Conservation (phyloP, 2,797 vertebrate genomes). For the Darevskia mixta region DNA sequence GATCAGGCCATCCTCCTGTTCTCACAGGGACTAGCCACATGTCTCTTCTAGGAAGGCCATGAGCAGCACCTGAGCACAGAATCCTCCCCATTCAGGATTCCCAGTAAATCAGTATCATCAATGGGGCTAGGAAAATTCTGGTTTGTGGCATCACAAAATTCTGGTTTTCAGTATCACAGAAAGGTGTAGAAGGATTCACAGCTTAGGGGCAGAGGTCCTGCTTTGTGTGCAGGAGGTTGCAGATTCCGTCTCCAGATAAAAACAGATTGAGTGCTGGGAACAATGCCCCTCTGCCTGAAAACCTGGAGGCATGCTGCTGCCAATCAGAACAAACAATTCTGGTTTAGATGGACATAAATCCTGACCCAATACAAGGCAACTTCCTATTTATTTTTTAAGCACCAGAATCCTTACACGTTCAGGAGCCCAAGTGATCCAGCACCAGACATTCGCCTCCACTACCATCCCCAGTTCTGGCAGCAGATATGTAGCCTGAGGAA, state of each 20-base stretch:
- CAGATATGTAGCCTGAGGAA: background rate
- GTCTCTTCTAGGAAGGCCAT: too few relatives aligned
- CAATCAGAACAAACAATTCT: background rate
- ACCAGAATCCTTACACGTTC: background rate
- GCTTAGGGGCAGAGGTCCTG: too few relatives aligned
- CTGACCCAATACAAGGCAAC: too few relatives aligned
- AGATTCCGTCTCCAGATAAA: rapidly evolving
- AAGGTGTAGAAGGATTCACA: background rate
- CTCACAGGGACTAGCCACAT: too few relatives aligned
- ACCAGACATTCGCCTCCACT: background rate
- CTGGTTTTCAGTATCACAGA: too few relatives aligned
- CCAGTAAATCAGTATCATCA: too few relatives aligned
- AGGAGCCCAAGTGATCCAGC: background rate
- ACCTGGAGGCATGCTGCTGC: background rate
- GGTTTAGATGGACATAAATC: background rate
- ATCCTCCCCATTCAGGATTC: too few relatives aligned
- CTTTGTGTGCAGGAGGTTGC: background rate
- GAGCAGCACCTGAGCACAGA: too few relatives aligned
- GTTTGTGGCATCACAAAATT: too few relatives aligned
- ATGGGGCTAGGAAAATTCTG: background rate
- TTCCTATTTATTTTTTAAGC: too few relatives aligned
- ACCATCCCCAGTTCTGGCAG: background rate
- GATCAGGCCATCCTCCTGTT: too few relatives aligned
- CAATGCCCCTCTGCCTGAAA: background rate
- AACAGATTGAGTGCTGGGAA: background rate